Evolutionary conservation across 2,888 invertebrate genomes (phyloP).

Genomic region (Rhingia rostrata): DNA sequence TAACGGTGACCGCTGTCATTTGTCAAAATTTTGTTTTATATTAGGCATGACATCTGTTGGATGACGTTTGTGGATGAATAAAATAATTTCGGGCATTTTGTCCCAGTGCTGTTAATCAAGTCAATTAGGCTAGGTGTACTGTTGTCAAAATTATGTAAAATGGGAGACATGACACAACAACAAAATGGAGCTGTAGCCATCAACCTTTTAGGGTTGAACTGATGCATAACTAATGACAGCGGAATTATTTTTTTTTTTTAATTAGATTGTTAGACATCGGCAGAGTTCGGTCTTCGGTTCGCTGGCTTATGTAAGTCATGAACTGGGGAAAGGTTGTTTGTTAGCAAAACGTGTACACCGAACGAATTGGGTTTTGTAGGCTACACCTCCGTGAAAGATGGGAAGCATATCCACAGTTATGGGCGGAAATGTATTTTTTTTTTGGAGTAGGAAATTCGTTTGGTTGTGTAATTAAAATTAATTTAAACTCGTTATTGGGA

Average conservation of each 20-base stretch:
- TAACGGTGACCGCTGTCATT: background rate
- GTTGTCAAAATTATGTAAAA: constrained; percentile 7
- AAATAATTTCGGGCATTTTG: background rate
- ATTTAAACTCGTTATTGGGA: constrained; percentile 36
- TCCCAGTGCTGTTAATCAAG: background rate
- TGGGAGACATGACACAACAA: background rate
- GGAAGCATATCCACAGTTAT: constrained; percentile 8
- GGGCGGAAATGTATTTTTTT: constrained; percentile 17
- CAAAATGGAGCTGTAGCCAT: background rate
- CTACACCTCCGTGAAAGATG: background rate
- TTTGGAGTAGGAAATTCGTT: constrained; percentile 18
- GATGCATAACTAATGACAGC: constrained; percentile 41
- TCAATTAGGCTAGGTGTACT: background rate
- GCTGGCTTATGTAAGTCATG: constrained; percentile 12
- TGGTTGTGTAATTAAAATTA: constrained; percentile 39
- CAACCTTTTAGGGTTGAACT: constrained; percentile 15
- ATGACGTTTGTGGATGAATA: background rate
- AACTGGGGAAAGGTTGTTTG: constrained; percentile 11
- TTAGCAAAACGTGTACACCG: background rate
- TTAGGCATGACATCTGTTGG: background rate
- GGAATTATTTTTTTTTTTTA: constrained; percentile 32
- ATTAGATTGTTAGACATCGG: constrained; percentile 33
- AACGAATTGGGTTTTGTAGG: too few species aligned
- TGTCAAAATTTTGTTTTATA: background rate
- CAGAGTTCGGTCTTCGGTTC: constrained; percentile 3